Base-by-base conservation (phyloP, 1,140 invertebrate genomes). In the Drosophila guanche region DNA sequence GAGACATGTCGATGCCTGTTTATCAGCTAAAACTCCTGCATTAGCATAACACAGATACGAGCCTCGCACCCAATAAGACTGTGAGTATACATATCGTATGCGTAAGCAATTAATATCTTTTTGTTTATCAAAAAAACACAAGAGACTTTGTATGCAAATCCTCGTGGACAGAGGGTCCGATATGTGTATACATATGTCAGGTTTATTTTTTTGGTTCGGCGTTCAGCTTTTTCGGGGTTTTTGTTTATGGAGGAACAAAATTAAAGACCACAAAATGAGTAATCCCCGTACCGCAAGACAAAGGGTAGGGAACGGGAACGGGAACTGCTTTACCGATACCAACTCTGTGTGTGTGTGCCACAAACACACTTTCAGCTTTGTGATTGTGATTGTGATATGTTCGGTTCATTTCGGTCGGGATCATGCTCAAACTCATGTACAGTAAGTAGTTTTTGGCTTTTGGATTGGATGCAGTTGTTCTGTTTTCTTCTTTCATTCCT, bases 111-210 rank as follows among this genome's bases (percentile, higher is more conserved):
- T 62, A 41, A 57, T 54, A 73, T 25, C 16, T 46, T 16, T 69
- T 69, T 84, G 80, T 79, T 79, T 84, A 85, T 79, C 80, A 67
- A 37, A 7, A 7, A 62, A 46, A 46, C 33, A 20, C 16, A 20
- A 46, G 27, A 3, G 67, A 68, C 76, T 76, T 79, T 84, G 80
- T 62, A 85, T 69, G 75, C 71, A 84, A 84, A 84, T 84, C 75
- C 75, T 63, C 25, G 33, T 45, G 71, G 57, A 51, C 53, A 67
- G 50, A 10, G 68, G 40, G 40, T 10, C 65, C 29, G 33, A 40
- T 46, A 51, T 63, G 27, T 70, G 40, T 54, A 58, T 53, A 20
- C 16, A 20, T 20, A 20, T 43, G 53, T 68, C 67, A 6, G 42
- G 7, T 29, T 27, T 54, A 45, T 33, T 52, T 55, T 41, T 43